Evolutionary conservation across 2,888 invertebrate species (phyloP).

Genomic region (Tetranychus truncatus): DNA sequence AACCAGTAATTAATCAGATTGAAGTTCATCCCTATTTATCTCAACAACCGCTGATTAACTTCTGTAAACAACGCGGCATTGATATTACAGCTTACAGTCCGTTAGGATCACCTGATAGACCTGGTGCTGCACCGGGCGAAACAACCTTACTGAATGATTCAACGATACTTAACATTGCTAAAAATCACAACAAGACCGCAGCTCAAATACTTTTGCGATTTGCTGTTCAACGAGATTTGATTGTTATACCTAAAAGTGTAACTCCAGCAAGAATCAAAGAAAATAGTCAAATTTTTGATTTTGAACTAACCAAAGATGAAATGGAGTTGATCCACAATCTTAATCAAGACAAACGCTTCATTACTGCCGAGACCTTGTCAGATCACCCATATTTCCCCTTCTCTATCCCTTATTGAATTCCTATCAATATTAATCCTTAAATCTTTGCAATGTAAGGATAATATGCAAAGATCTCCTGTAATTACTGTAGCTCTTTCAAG

Average conservation of each 20-base stretch:
- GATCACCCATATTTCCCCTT: conserved; percentile 8
- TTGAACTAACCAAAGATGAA: conserved; percentile 50
- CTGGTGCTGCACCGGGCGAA: conserved; percentile 34
- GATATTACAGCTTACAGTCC: conserved; percentile 58
- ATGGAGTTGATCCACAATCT: conserved; percentile 46
- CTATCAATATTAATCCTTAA: not conserved
- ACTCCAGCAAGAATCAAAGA: conserved; percentile 48
- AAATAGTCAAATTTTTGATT: conserved; percentile 56
- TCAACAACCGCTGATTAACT: conserved; percentile 43
- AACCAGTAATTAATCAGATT: conserved; percentile 36
- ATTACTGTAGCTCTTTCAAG: no score
- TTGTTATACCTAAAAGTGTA: conserved; percentile 66
- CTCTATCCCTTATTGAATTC: not conserved
- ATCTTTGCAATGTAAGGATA: not conserved
- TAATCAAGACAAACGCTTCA: conserved; percentile 33
- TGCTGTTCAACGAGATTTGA: conserved; percentile 47
- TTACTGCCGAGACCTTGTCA: no score
- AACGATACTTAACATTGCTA: conserved; percentile 42
- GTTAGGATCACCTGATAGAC: conserved; percentile 52
- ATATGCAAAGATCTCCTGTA: not conserved
- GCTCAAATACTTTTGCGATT: conserved; percentile 48
- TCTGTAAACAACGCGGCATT: conserved; percentile 45
- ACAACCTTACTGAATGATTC: conserved; percentile 47
- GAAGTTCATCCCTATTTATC: conserved; percentile 60
- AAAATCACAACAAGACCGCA: conserved; percentile 46